Conservation (phyloP, 2,797 vertebrate genomes). For the Cheirogaleus major region DNA sequence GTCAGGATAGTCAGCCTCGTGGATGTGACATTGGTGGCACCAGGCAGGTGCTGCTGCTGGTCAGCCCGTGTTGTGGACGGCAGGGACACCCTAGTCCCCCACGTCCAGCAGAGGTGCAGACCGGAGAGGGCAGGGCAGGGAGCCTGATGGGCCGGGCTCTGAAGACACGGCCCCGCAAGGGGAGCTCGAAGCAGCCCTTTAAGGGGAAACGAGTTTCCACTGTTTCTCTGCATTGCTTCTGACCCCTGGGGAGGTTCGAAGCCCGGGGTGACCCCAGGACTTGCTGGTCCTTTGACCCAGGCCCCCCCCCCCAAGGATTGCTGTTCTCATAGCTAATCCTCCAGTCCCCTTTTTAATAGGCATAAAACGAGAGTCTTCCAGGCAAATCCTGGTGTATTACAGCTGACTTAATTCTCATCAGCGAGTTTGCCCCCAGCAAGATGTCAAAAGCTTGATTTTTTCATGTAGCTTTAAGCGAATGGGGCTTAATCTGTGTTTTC, state of each 20-base stretch:
- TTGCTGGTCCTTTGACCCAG: neutral
- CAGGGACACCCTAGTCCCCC: neutral
- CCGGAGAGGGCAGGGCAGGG: neutral
- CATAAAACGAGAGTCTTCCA: slow-evolving; percentile 9
- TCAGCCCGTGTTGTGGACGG: neutral
- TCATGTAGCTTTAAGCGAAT: neutral
- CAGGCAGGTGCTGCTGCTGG: rapidly evolving
- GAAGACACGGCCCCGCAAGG: rapidly evolving
- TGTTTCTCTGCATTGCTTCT: neutral
- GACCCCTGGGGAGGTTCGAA: neutral
- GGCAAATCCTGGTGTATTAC: neutral
- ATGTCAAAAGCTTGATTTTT: neutral
- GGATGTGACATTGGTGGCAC: rapidly evolving
- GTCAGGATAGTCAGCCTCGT: neutral
- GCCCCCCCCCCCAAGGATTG: rapidly evolving
- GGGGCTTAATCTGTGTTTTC: neutral
- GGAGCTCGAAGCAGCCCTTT: neutral
- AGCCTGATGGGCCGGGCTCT: too few species aligned
- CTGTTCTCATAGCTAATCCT: neutral
- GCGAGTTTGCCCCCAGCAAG: neutral
- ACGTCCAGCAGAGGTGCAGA: rapidly evolving
- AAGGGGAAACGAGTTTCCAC: neutral
- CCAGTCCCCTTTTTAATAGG: slow-evolving; percentile 14
- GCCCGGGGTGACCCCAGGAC: neutral
- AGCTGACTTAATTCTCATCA: neutral